Evolutionary conservation across 2,113 vertebrate genomes (phyloP), one percentile per base, ranked within the genome.

Genomic region (Cyprinus carpio): DNA sequence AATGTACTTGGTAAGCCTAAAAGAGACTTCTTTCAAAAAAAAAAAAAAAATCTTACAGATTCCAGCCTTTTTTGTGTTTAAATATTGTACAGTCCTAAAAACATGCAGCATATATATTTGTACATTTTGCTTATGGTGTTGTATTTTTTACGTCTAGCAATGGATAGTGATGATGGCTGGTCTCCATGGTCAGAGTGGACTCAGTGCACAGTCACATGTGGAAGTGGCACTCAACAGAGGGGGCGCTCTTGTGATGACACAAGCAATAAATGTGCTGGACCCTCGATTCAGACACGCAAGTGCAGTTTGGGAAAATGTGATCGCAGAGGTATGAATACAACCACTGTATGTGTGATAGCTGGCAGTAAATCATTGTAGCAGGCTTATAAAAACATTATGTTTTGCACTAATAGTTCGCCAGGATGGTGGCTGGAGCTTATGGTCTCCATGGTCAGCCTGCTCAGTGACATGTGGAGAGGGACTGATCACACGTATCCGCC

Each of bases 361-460:
- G n/a, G 13, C 3, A n/a, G 6, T 49, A 5, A 13, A 3, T 49
- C n/a, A 49, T 27, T 27, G n/a, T 75, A 75, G 46, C 54, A 69
- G 25, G 10, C 23, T 29, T 58, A 40, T 46, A 64, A n/a, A 64
- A 54, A 13, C 25, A 29, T 10, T 87, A 9, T 75, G 46, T 92
- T 82, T 54, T 46, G 23, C 78, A 40, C 37, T 40, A 40, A 40
- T 7, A 99, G 98, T 92, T 69, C 96, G 94, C 77, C 94, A 95
- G 49, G 92, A 97, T 0, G 97, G 97, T 13, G 97, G 94, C 87
- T 99, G 98, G 98, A 97, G 98, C 83, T 95, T 96, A 81, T 99
- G 98, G 98, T 99, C 98, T 0, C 98, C 98, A 0, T 99, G 98
- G 98, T 99, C 98, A 3, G 93, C 96, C 0, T 99, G 98, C 86